Percentiles rank a stretch among this genome's conserved stretches.
Evolutionary conservation across 2,888 invertebrate genomes (phyloP).

Genomic region (Aporophyla lueneburgensis): DNA sequence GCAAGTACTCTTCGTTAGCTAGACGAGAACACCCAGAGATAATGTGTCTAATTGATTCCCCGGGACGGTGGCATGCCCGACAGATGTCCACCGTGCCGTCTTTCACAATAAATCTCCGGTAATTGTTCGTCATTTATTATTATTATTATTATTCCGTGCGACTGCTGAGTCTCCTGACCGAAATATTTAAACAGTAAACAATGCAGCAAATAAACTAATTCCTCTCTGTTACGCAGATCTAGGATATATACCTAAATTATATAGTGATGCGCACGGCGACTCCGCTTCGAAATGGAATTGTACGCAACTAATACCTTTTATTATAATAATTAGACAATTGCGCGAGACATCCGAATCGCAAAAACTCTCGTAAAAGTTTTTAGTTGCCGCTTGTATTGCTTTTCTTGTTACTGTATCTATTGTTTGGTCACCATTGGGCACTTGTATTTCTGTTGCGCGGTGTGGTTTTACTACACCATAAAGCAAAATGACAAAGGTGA

Average conservation of each 20-base stretch:
- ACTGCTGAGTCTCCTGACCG: not conserved
- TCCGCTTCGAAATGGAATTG: not conserved
- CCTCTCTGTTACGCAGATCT: not conserved
- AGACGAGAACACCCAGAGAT: no score
- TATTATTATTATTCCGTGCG: no score
- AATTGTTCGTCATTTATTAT: no score
- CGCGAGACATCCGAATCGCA: not conserved
- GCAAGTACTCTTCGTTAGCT: no score
- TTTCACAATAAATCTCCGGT: no score
- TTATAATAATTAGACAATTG: no score
- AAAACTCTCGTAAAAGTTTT: not conserved
- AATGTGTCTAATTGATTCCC: no score
- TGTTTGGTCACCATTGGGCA: not conserved
- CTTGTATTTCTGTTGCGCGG: no score
- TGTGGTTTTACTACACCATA: not conserved
- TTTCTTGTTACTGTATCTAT: not conserved
- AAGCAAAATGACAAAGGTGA: not conserved
- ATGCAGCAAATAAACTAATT: not conserved
- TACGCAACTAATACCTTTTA: not conserved
- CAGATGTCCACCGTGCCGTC: no score
- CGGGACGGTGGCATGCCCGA: no score
- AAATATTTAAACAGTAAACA: not conserved
- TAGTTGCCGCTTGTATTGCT: not conserved
- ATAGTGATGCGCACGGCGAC: not conserved
- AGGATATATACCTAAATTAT: not conserved